Evolutionary conservation across 2,797 vertebrate genomes (phyloP).

Genomic region (Merluccius polli): DNA sequence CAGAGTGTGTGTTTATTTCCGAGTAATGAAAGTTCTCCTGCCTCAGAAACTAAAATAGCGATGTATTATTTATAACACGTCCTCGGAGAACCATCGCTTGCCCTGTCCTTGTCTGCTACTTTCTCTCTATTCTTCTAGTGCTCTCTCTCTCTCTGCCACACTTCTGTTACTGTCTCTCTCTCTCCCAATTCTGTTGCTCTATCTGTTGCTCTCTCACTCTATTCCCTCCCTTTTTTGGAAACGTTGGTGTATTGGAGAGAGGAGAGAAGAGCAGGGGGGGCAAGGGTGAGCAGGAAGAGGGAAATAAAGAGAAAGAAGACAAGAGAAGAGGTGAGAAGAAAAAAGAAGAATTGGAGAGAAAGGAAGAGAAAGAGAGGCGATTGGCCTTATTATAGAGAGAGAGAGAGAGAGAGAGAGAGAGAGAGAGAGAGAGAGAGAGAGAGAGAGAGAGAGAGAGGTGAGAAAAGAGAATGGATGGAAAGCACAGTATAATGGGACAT

Average conservation of each 20-base stretch:
- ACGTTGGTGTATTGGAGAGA: constrained; percentile 44
- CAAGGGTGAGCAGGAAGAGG: constrained; percentile 4
- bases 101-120: neutral
- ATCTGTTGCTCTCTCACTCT: constrained; percentile 39
- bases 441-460: too few relatives aligned
- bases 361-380: constrained; percentile 37
- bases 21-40: neutral
- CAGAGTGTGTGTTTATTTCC: neutral
- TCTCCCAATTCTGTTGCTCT: neutral
- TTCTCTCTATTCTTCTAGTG: constrained; percentile 5
- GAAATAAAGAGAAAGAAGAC: neutral
- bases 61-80: constrained; percentile 70
- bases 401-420: constrained; percentile 13
- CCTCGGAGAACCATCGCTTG: constrained; percentile 57
- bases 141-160: constrained; percentile 6
- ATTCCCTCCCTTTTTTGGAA: constrained; percentile 53
- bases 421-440: too few relatives aligned
- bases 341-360: too few relatives aligned
- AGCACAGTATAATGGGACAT: neutral
- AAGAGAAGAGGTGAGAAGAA: too few relatives aligned
- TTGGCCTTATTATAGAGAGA: constrained; percentile 71
- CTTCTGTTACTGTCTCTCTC: neutral
- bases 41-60: constrained; percentile 4
- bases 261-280: constrained; percentile 32
- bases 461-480: neutral